Base-by-base conservation (phyloP, 2,113 vertebrate genomes). In the Cnemophilus loriae region DNA sequence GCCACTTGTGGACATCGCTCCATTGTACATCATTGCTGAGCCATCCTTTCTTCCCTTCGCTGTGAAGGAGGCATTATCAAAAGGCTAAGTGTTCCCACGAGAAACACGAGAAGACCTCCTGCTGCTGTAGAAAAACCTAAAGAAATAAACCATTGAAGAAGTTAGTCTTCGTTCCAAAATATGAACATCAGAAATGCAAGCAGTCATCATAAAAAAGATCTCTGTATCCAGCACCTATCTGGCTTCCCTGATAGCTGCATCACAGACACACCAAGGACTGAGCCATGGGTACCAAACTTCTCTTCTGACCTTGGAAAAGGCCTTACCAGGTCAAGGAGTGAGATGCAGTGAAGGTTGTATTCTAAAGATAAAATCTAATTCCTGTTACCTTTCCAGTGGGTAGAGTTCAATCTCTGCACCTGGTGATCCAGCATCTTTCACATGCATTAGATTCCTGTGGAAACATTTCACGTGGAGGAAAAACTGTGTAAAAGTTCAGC, bases 391-490 rank as follows among this genome's bases (percentile, higher is more conserved):
- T 95, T 95, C 78, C 65, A 71, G 71, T 16, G 32, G 47, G 76
- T 90, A 84, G 93, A 90, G 82, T 30, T 95, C 95, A 82, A 33
- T 89, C 84, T 88, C 92, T 64, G 79, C 71, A 91, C 68, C n/a
- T 68, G 95, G 9, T 89, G 76, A 78, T 94, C 90, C 95, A 86
- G 73, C 71, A 87, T 84, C 95, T 92, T 95, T 86, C 93, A 90
- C 64, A 77, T 33, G 32, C 56, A 81, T 83, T 91, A 94, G 39
- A 85, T 53, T 89, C 93, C 96, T 97, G 96, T 33, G 68, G 83
- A 96, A 96, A 96, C 84, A 97, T 81, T 94, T 89, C 73, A 96
- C 6, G 86, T 68, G 92, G 85, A 93, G 79, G 85, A 92, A 93
- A 90, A 93, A 64, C 1, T 49, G 88, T 60, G 42, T 86, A 84